Evolutionary conservation across 2,888 invertebrate species (phyloP), one percentile per base, ranked within the genome.

Genomic region (Parochlus steinenii): DNA sequence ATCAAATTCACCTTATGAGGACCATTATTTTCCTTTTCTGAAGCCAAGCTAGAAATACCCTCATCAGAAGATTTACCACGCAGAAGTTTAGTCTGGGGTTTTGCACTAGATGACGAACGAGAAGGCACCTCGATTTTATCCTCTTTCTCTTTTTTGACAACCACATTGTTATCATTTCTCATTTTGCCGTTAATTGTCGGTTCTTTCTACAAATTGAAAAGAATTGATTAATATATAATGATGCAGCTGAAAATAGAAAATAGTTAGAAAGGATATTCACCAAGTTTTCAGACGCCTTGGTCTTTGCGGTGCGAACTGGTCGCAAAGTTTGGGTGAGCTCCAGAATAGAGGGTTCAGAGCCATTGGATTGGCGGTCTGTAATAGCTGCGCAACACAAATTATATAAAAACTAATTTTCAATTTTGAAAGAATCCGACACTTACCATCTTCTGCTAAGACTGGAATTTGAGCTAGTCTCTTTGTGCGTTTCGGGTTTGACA

Each of bases 151-250:
- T 14, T 23, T 24, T 36, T 36, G 1, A 36, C 11, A 3, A 23
- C 10, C 10, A 36, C 36, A 14, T 36, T 30, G 12, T 29, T 30
- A 4, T 36, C 36, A 18, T 36, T 36, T 6, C 36, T 17, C 30
- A 36, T 18, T 16, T 36, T 36, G 5, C 6, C 16, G 25, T 23
- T 23, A 2, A 20, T 6, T 10, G 36, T 23, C 12, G 19, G 8
- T 24, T 36, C 36, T 19, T 36, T 36, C 36, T 36, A 19, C 11
- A 22, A 17, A 14, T 6, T n/a, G 12, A 30, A 5, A 16, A 29
- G 3, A 17, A 17, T 14, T 19, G n/a, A 19, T 30, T 4, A 14
- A 29, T 29, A 19, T 30, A 4, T 19, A n/a, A n/a, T n/a, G 19
- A 11, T 7, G n/a, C 18, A 15, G n/a, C 12, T 8, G 5, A 8